Base-by-base conservation (phyloP, 1,140 invertebrate genomes). In the Doryteuthis pealeii region DNA sequence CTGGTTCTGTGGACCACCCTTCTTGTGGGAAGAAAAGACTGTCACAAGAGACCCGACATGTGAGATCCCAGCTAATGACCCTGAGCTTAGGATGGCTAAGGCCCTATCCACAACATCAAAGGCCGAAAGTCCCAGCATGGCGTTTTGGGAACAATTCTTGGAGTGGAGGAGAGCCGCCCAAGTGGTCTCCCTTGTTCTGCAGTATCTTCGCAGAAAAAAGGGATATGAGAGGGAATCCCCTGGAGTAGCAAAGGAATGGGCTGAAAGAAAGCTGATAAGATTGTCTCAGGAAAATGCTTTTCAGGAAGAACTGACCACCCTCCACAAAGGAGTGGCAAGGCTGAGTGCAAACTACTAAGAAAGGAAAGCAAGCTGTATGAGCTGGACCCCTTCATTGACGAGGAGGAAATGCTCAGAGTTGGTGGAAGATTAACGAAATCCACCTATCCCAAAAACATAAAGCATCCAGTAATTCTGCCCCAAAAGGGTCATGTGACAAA, bases 1-100 rank as follows among this genome's bases (percentile, higher is more conserved):
- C 40, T 82, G 81, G 79, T 71, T 81, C 31, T 73, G n/a, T 31
- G 79, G 78, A n/a, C 79, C 76, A 15, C 15, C 54, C 26, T 79
- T 82, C 69, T 67, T 80, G 4, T 71, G 74, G 74, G 1, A 80
- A 72, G n/a, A 12, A 5, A 18, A 66, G 1, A 67, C 72, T 28
- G 14, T 43, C 74, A 31, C 45, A 10, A 2, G 67, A n/a, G 26
- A 30, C 3, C n/a, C 3, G 6, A n/a, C n/a, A 65, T 65, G 8
- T 30, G 6, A 65, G 22, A 35, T 73, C 28, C 32, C 71, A 35
- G 8, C 54, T 32, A 70, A 71, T 49, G 74, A 78, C 28, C 74
- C 74, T 1, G 76, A 81, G 33, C 70, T 79, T 30, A 74, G 65
- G 54, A 72, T 28, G n/a, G 31, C n/a, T 2, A 78, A 54, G 45